Base-by-base conservation (phyloP, 2,888 invertebrate genomes). In the Conus canariensis region DNA sequence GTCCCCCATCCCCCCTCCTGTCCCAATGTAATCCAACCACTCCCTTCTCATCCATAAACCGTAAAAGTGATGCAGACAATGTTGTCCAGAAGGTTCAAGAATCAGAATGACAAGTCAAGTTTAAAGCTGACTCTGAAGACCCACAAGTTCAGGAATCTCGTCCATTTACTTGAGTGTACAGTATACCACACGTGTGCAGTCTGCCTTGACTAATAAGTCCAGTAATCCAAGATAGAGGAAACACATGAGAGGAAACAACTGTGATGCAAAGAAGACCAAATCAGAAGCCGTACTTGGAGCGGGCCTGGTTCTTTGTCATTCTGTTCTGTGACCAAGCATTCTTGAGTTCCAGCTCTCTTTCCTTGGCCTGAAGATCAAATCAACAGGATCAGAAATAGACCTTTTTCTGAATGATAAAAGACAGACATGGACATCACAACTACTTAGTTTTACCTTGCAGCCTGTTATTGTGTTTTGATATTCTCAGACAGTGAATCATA, bases 231-330 rank as follows among this genome's bases (percentile, higher is more conserved):
- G 45, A 45, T 45, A 45, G 45, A 5, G 25, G 45, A 56, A 56
- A 12, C 9, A 82, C 16, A 82, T 45, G 45, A 16, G 8, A 14
- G 45, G 12, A 19, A 10, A 30, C 30, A 56, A 10, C 12, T 45
- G 45, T 45, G 45, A 45, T 45, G 45, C 56, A 85, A 56, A 22
- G 19, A 45, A 45, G 1, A 14, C 9, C 30, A 30, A 30, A 9
- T 89, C 80, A 99, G 97, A 99, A 99, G 85, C 99, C 99, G 97
- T 99, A 99, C 97, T 99, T 99, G 70, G 98, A 98, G 96, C 98
- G 98, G n/a, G 99, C 98, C 96, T 98, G 98, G 95, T 98, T 97
- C 94, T 98, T 97, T 6, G 98, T 98, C 97, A 98, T 97, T 94
- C 98, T 97, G 96, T 98, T 99, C 93, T 98, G 97, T 10, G 99